Conservation (phyloP, 30 jellyfish, hydroid and myxozoan species). For the Rhopilema esculentum region DNA sequence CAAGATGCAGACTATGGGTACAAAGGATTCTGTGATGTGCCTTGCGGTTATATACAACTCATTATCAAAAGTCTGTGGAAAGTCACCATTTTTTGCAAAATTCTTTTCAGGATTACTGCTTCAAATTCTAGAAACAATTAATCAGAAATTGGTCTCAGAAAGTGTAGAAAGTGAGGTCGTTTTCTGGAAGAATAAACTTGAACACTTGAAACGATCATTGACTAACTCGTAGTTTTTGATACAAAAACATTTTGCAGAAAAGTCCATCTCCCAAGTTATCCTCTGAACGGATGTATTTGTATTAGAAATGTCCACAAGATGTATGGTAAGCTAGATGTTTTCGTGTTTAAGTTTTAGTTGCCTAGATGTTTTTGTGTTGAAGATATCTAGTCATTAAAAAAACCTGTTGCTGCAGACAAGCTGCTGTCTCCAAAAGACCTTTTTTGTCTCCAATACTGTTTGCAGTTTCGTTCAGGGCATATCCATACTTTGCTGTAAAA, state of each 20-base stretch:
- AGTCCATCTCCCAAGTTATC: no score
- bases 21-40: slow-evolving; percentile 10
- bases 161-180: background rate
- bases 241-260: no score
- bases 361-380: no score
- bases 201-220: background rate
- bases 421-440: no score
- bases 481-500: no score
- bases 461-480: no score
- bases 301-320: background rate
- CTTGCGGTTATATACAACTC: slow-evolving; percentile 4
- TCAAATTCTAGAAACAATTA: slow-evolving; percentile 8
- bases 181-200: background rate
- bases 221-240: background rate
- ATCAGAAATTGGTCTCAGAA: background rate
- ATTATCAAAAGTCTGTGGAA: background rate
- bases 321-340: no score
- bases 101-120: background rate
- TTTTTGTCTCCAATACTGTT: no score
- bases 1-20: background rate
- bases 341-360: no score
- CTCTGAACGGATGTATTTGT: no score
- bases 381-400: no score
- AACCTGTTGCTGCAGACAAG: no score
- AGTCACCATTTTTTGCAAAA: background rate